Evolutionary conservation across 2,888 invertebrate genomes (phyloP).

Genomic region (Andricus quercusramuli): DNA sequence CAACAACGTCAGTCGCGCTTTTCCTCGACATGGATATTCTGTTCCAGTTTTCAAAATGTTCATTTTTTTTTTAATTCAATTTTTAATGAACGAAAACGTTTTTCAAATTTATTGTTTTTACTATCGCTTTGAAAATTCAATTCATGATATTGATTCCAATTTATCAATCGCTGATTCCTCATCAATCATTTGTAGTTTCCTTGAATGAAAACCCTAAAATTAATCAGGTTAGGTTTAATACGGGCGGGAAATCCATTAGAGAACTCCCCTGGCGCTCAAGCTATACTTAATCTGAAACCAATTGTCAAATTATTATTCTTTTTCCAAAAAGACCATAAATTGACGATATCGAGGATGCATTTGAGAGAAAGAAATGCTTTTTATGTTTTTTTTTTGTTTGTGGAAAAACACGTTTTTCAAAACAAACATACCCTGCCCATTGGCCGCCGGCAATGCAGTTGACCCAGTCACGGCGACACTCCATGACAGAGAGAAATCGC

Average conservation of each 20-base stretch:
- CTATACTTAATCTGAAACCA: no score
- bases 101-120: no score
- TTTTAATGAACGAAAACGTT: no score
- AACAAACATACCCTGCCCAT: slow-evolving; percentile 18
- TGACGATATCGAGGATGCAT: neutral
- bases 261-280: no score
- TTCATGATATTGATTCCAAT: neutral
- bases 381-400: neutral
- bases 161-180: neutral
- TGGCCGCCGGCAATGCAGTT: slow-evolving; percentile 53
- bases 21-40: slow-evolving; percentile 17
- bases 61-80: no score
- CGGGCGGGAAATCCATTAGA: no score
- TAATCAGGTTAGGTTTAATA: no score
- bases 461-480: slow-evolving; percentile 64
- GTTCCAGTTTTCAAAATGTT: slow-evolving; percentile 22
- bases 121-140: no score
- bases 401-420: slow-evolving; percentile 7
- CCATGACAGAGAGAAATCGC: slow-evolving; percentile 63
- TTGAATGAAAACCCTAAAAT: no score
- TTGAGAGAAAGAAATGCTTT: neutral
- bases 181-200: neutral
- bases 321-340: no score
- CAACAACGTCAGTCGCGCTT: slow-evolving; percentile 8
- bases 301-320: no score